These are phyloP conservation scores for Lepidonotus clava DNA, from an alignment of 2,888 invertebrate genomes.

Conservation along the genomic window DNA sequence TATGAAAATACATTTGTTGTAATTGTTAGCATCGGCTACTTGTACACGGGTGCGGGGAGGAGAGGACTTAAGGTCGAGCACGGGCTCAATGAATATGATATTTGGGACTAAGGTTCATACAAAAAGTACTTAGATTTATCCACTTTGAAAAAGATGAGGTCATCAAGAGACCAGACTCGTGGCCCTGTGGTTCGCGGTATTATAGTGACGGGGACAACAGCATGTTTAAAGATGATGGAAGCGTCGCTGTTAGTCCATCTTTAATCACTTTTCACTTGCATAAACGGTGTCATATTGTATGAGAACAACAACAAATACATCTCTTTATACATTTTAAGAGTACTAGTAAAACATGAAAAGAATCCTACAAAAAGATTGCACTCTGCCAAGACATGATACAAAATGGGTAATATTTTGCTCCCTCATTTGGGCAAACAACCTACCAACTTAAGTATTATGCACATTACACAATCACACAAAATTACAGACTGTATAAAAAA, in stretches of 20 bases:
- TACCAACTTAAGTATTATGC: conserved; percentile 6
- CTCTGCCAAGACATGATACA: not conserved
- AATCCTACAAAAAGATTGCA: not conserved
- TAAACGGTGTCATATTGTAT: not conserved
- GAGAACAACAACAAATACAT: too few relatives aligned
- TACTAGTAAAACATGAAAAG: not conserved
- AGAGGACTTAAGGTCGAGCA: too few relatives aligned
- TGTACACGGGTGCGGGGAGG: too few relatives aligned
- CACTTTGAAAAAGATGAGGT: too few relatives aligned
- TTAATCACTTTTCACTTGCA: conserved; percentile 1
- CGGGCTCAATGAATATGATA: too few relatives aligned
- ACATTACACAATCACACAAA: not conserved
- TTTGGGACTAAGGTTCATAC: too few relatives aligned
- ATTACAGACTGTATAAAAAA: not conserved
- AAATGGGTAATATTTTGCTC: not conserved
- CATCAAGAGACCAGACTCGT: too few relatives aligned
- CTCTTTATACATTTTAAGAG: not conserved
- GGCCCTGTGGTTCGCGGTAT: too few relatives aligned
- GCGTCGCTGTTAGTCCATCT: not conserved
- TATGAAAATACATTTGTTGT: conserved; percentile 27
- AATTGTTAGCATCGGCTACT: not conserved
- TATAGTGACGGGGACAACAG: too few relatives aligned
- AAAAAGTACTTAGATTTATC: too few relatives aligned
- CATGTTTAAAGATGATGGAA: not conserved
- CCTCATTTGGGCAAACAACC: not conserved